Percentiles rank a stretch among this genome's conserved stretches.
phyloP scores from a whole-genome alignment of 2,797 vertebrate species.

The Falco columbarius region DNA sequence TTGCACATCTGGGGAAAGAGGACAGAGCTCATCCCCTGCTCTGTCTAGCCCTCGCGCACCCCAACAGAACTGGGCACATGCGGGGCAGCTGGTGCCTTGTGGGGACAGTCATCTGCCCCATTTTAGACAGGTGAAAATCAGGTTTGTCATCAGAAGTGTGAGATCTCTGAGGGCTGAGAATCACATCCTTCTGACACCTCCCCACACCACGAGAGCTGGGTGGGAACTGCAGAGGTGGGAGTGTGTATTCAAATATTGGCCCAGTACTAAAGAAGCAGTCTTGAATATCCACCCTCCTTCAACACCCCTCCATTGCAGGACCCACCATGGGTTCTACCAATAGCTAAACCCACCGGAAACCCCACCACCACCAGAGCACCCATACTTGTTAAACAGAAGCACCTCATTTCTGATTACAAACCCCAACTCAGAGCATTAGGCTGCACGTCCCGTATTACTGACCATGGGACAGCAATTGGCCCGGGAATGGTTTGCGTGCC shows the following conservation, averaged over 20 bases:
- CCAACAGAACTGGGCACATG: accelerated
- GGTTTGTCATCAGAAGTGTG: not conserved
- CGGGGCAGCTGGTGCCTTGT: not conserved
- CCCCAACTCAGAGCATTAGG: not conserved
- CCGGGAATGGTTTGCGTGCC: not conserved
- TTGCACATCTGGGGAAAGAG: not conserved
- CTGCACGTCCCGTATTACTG: not conserved
- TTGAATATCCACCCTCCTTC: not conserved
- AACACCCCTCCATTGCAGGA: not conserved
- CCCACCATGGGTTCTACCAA: not conserved
- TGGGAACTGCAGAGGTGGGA: not conserved
- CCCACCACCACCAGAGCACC: not conserved
- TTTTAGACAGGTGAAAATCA: not conserved
- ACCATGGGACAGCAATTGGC: not conserved
- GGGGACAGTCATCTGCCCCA: not conserved
- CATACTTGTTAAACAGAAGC: not conserved
- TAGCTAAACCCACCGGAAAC: not conserved
- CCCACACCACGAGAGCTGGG: accelerated
- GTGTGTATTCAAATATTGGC: accelerated
- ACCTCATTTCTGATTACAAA: not conserved
- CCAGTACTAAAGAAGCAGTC: not conserved
- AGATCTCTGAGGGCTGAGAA: not conserved
- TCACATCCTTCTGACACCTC: not conserved
- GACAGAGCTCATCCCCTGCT: not conserved
- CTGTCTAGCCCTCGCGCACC: not conserved